Percentiles rank a stretch among this genome's conserved stretches.
phyloP scores from a whole-genome alignment of 2,113 vertebrate species.

The Toxotes chatareus region DNA sequence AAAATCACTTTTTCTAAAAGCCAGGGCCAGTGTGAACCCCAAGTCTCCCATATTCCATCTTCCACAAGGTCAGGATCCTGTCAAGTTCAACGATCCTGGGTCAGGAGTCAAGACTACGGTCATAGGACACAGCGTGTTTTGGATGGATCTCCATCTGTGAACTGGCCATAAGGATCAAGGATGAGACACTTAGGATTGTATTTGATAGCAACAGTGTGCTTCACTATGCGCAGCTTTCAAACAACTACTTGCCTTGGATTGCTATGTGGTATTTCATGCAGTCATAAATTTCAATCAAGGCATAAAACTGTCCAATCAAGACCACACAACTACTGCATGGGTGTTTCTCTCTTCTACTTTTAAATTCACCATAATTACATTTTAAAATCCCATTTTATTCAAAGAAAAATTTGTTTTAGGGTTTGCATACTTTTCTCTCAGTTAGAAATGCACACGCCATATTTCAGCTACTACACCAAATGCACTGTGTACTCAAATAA shows the following conservation, averaged over 20 bases:
- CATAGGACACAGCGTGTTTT: conserved; percentile 50
- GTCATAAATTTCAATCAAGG: conserved; percentile 57
- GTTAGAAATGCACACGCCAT: not conserved
- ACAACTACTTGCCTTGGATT: conserved; percentile 37
- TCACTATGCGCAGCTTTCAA: conserved; percentile 31
- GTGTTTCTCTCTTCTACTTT: conserved; percentile 1
- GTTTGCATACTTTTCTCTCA: not conserved
- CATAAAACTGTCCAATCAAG: conserved; percentile 63
- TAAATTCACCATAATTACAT: conserved; percentile 30
- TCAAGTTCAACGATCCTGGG: conserved; percentile 65
- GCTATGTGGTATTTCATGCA: conserved; percentile 18
- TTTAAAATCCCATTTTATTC: conserved; percentile 17
- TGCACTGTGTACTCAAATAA: conserved; percentile 17
- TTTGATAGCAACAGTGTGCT: conserved; percentile 47
- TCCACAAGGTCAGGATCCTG: conserved; percentile 56
- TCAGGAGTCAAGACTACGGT: conserved; percentile 58
- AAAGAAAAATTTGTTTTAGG: not conserved
- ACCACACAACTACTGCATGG: conserved; percentile 4
- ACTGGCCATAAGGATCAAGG: conserved; percentile 50
- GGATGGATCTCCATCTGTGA: conserved; percentile 61
- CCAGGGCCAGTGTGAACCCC: conserved; percentile 49
- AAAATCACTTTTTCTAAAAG: conserved; percentile 69
- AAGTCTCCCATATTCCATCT: conserved; percentile 55
- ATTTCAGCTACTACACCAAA: not conserved
- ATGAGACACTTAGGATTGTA: conserved; percentile 49